Evolutionary conservation across 2,113 vertebrate genomes (phyloP).

Genomic region (Cisticola juncidis): DNA sequence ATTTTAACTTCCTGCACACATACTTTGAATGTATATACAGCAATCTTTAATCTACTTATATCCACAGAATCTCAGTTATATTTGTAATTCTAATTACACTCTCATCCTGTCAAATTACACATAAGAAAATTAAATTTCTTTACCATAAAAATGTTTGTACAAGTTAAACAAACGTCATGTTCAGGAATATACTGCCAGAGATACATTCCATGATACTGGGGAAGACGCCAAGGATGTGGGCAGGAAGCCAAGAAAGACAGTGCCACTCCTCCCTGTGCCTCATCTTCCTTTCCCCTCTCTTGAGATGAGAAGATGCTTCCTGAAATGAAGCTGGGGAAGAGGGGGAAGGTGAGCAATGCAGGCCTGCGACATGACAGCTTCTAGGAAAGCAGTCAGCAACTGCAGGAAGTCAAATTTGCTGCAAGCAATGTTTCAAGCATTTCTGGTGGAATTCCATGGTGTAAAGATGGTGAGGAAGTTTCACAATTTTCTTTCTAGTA

Average conservation of each 20-base stretch:
- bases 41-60: not conserved
- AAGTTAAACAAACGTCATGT: rapidly evolving
- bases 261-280: not conserved
- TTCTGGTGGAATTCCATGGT: not conserved
- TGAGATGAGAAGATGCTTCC: not conserved
- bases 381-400: not conserved
- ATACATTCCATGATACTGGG: not conserved
- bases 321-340: rapidly evolving
- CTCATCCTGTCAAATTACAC: conserved; percentile 18
- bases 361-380: not conserved
- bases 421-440: not conserved
- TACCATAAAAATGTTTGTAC: not conserved
- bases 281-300: not conserved
- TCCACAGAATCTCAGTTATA: not conserved
- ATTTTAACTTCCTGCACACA: not conserved
- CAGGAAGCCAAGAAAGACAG: not conserved
- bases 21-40: not conserved
- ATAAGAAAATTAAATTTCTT: conserved; percentile 40
- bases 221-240: not conserved
- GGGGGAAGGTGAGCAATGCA: not conserved
- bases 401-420: not conserved
- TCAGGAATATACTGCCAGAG: not conserved
- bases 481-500: not conserved
- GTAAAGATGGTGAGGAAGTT: not conserved
- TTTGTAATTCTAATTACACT: conserved; percentile 32